Evolutionary conservation across 1,140 invertebrate species (phyloP), one percentile per base, ranked within the genome.

Genomic region (Drosophila lacteicornis): DNA sequence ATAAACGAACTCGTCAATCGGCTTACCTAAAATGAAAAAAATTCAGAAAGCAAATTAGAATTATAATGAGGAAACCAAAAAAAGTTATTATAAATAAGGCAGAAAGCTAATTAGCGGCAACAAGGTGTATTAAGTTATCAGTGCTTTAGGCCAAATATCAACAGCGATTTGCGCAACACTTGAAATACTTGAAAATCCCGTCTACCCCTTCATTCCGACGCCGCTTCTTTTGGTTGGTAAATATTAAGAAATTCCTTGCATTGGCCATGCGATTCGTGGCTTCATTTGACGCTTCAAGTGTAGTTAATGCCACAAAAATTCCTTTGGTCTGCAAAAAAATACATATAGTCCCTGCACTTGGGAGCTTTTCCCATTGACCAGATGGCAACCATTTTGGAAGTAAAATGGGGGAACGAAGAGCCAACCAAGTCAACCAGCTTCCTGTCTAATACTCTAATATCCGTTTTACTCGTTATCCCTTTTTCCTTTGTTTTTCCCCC

Each of bases 361-460:
- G 47, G 45, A 43, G 58, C 62, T 27, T 27, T 42, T 46, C 58
- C 45, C 46, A 36, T 42, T 81, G 71, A 61, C 79, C 79, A 81
- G 67, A 67, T 80, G 77, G 55, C 68, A 50, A 42, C 79, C 57
- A 74, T 55, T 76, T 84, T 51, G 50, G 36, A 36, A 42, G 36
- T 45, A n/a, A 50, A 45, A 50, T 49, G 49, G 30, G 42, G 47
- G 58, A 47, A 46, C 50, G 30, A 9, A 45, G 45, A 56, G 73
- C 19, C 49, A 61, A 47, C 65, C 73, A 73, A 85, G 80, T 84
- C 84, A 69, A 50, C 61, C 78, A 81, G 77, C 81, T 71, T 88
- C 85, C 85, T 90, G 85, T 84, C 78, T 90, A 90, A 88, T 88
- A 66, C 85, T 84, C 84, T 88, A 90, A 88, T 88, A 88, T 88